Evolutionary conservation across 37 sponge, comb jelly and placozoan genomes (phyloP).

Genomic region (Halichondria panicea): DNA sequence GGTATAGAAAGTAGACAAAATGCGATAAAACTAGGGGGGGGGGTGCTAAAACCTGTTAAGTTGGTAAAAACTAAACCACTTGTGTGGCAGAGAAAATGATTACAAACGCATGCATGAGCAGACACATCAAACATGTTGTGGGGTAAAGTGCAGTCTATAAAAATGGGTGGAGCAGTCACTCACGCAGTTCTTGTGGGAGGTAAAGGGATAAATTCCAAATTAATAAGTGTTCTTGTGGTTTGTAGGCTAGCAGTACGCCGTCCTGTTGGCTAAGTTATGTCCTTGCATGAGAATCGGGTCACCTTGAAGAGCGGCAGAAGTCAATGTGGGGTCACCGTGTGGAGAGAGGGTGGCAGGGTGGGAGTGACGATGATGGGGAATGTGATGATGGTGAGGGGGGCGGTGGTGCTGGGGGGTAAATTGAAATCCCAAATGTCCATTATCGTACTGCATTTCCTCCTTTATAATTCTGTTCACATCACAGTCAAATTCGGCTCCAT

Average conservation of each 20-base stretch:
- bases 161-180: no score
- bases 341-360: conserved; percentile 9
- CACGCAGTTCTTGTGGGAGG: no score
- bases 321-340: conserved; percentile 54
- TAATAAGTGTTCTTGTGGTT: neutral
- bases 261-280: no score
- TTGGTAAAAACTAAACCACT: no score
- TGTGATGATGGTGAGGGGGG: neutral
- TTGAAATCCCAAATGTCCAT: conserved; percentile 60
- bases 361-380: neutral
- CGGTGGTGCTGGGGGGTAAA: conserved; percentile 16
- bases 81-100: no score
- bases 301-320: conserved; percentile 31
- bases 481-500: conserved; percentile 27
- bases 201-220: neutral
- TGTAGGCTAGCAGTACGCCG: neutral
- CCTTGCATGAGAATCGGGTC: conserved; percentile 23
- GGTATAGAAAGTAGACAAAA: no score
- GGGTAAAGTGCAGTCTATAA: no score
- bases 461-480: conserved; percentile 53
- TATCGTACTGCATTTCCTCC: conserved; percentile 44
- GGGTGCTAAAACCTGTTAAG: no score
- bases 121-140: no score
- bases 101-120: no score
- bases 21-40: no score